These are phyloP conservation scores for Aleiodes testaceus DNA, from an alignment of 2,888 invertebrate species.

Conservation along the genomic window DNA sequence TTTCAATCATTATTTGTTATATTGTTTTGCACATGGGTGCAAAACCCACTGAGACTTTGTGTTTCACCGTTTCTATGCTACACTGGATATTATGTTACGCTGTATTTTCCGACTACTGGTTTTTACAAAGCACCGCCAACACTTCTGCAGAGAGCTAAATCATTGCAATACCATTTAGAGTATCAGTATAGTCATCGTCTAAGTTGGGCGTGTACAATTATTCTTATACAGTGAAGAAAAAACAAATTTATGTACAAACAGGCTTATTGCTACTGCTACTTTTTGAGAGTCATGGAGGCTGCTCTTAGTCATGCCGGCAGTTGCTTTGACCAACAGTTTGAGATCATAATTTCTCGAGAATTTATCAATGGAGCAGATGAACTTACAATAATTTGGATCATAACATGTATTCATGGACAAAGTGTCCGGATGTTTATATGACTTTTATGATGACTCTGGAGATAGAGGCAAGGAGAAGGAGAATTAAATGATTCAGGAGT, in stretches of 20 bases:
- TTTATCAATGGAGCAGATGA: not conserved
- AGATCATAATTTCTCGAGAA: slow-evolving; percentile 2
- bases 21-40: not conserved
- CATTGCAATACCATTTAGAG: slow-evolving; percentile 20
- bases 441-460: slow-evolving; percentile 2
- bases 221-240: too few relatives aligned
- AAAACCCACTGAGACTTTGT: slow-evolving; percentile 17
- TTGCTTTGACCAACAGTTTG: not conserved
- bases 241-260: not conserved
- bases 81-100: slow-evolving; percentile 19
- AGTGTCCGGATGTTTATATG: not conserved
- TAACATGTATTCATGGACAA: slow-evolving; percentile 2
- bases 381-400: slow-evolving; percentile 1
- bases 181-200: slow-evolving; percentile 4
- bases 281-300: slow-evolving; percentile 14
- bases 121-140: slow-evolving; percentile 20
- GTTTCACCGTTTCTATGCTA: not conserved
- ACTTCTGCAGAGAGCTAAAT: slow-evolving; percentile 17
- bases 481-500: slow-evolving; percentile 20
- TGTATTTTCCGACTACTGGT: slow-evolving; percentile 14
- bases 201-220: slow-evolving; percentile 6
- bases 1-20: slow-evolving; percentile 1
- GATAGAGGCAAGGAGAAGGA: not conserved
- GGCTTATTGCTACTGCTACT: slow-evolving; percentile 2
- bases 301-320: slow-evolving; percentile 2